These are phyloP conservation scores for Oligia strigilis DNA, from an alignment of 2,888 invertebrate genomes.

Conservation along the genomic window DNA sequence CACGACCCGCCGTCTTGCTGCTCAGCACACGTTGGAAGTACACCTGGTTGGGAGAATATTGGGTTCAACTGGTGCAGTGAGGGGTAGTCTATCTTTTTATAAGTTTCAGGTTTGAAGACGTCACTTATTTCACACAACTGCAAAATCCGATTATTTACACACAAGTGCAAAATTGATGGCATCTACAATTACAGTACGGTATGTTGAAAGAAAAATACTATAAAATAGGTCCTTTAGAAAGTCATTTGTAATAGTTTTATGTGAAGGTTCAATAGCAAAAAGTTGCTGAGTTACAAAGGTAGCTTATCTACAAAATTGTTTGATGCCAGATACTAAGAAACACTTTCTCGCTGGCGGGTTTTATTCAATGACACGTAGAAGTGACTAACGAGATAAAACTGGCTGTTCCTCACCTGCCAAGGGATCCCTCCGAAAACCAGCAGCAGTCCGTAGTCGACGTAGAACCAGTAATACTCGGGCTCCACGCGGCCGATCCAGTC, in stretches of 20 bases:
- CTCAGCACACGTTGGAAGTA: conserved; percentile 99
- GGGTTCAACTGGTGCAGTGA: not conserved
- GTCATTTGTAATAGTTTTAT: not conserved
- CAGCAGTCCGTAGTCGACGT: conserved; percentile 96
- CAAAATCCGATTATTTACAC: not conserved
- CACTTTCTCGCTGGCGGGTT: not conserved
- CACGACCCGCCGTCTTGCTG: conserved; percentile 97
- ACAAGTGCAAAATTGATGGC: not conserved
- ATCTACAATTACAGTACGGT: not conserved
- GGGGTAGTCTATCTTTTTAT: not conserved
- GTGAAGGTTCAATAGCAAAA: not conserved
- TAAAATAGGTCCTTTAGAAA: not conserved
- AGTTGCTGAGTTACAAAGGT: not conserved
- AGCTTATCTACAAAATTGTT: not conserved
- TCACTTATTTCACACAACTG: not conserved
- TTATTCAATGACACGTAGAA: not conserved
- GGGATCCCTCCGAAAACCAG: conserved; percentile 99
- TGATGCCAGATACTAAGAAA: not conserved
- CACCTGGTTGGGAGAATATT: conserved; percentile 90
- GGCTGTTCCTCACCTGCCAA: conserved; percentile 93
- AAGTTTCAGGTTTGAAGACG: not conserved
- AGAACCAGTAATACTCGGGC: conserved; percentile 94
- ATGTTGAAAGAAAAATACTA: not conserved
- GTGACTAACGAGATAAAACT: too few species aligned
- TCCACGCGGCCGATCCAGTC: conserved; percentile 97